A percentile compares a stretch with the other conserved stretches of the same genome.
Conservation (phyloP, 2,888 invertebrate species). For the Phrixothrix hirtus region DNA sequence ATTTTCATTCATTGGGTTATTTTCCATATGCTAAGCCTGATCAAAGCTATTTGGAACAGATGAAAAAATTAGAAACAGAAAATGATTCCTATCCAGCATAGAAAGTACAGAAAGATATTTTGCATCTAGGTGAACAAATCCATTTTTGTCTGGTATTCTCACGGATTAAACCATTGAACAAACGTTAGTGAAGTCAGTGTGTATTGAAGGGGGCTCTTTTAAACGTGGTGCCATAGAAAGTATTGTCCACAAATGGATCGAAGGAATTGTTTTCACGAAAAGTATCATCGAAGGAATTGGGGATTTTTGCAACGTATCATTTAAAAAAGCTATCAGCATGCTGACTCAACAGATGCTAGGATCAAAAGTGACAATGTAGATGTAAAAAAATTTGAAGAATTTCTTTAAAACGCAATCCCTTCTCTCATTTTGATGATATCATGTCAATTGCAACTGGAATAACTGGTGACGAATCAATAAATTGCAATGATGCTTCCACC, state of each 20-base stretch:
- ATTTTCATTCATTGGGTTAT: slow-evolving; percentile 39
- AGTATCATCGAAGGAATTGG: slow-evolving; percentile 35
- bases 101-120: slow-evolving; percentile 25
- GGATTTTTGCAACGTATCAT: slow-evolving; percentile 33
- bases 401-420: not conserved
- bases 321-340: slow-evolving; percentile 1
- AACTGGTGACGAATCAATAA: slow-evolving; percentile 1
- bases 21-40: slow-evolving; percentile 27
- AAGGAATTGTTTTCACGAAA: slow-evolving; percentile 30
- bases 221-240: slow-evolving; percentile 30
- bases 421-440: not conserved
- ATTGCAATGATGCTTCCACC: slow-evolving; percentile 4
- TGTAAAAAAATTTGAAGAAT: slow-evolving; percentile 13
- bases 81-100: slow-evolving; percentile 27
- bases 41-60: slow-evolving; percentile 34
- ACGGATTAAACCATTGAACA: slow-evolving; percentile 37
- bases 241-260: slow-evolving; percentile 29
- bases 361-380: slow-evolving; percentile 23
- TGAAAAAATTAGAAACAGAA: too few species aligned
- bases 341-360: too few species aligned
- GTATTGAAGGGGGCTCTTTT: slow-evolving; percentile 30
- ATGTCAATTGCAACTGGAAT: slow-evolving; percentile 1
- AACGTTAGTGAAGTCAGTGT: slow-evolving; percentile 30
- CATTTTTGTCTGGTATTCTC: slow-evolving; percentile 33
- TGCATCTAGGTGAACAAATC: slow-evolving; percentile 30